Evolutionary conservation across 2,113 vertebrate genomes (phyloP).

Genomic region (Syrrhaptes paradoxus): DNA sequence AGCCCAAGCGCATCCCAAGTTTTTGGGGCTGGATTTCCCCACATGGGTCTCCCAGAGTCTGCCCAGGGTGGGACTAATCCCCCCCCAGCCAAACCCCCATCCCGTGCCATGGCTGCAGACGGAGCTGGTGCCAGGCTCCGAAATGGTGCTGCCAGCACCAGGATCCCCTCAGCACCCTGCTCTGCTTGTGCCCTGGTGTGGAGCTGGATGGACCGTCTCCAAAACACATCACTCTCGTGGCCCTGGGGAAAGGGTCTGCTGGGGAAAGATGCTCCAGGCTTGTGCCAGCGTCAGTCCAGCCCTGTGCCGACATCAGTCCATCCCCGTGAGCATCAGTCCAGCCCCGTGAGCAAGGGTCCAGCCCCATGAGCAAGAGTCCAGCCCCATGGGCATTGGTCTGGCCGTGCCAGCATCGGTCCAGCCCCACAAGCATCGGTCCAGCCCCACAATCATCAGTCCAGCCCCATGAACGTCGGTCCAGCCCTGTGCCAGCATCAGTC

Average conservation of each 20-base stretch:
- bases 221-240: rapidly evolving
- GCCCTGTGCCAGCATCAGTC: background rate
- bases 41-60: background rate
- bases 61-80: background rate
- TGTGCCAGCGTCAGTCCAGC: background rate
- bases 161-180: background rate
- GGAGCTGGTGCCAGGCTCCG: background rate
- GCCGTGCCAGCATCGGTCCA: background rate
- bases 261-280: background rate
- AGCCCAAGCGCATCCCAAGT: rapidly evolving
- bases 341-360: too few relatives aligned
- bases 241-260: rapidly evolving
- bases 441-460: background rate
- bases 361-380: background rate
- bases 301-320: too few relatives aligned
- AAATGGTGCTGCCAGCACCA: rapidly evolving
- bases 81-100: background rate
- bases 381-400: too few relatives aligned
- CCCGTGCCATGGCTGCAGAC: rapidly evolving
- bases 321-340: background rate
- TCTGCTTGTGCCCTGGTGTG: rapidly evolving
- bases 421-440: background rate
- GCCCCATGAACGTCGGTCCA: background rate
- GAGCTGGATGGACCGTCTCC: background rate
- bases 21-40: background rate